These are phyloP conservation scores for Hermaeophaga mercurialis DNA, from an alignment of 2,888 invertebrate genomes.

Conservation along the genomic window DNA sequence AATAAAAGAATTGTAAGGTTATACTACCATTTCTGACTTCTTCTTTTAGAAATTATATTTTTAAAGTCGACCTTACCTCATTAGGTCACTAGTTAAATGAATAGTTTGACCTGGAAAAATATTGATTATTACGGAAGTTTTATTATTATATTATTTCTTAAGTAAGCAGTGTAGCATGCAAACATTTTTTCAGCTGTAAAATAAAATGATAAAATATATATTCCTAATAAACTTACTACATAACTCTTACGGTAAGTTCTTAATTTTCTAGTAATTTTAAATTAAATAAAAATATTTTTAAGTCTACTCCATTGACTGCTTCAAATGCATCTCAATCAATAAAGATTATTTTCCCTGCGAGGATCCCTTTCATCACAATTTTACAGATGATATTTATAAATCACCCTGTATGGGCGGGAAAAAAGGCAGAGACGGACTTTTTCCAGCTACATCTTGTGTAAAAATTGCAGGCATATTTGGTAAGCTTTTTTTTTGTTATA, in stretches of 20 bases:
- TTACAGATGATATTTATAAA: constrained; percentile 80
- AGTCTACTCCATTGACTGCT: constrained; percentile 79
- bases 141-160: not conserved
- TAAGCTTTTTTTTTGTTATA: constrained; percentile 63
- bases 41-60: not conserved
- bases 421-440: constrained; percentile 89
- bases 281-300: constrained; percentile 6
- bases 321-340: constrained; percentile 94
- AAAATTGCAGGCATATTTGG: constrained; percentile 92
- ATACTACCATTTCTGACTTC: not conserved
- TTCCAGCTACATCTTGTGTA: constrained; percentile 96
- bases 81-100: not conserved
- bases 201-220: constrained; percentile 8
- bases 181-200: not conserved
- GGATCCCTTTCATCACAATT: constrained; percentile 95
- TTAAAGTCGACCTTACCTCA: not conserved
- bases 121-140: constrained; percentile 26
- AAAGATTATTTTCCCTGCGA: constrained; percentile 87
- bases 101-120: constrained; percentile 22
- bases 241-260: constrained; percentile 11
- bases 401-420: constrained; percentile 94
- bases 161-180: constrained; percentile 11
- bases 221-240: constrained; percentile 10
- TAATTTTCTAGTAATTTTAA: too few relatives aligned
- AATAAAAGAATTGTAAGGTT: too few relatives aligned